Evolutionary conservation across 2,113 vertebrate species (phyloP).

Genomic region (Bubo blakistoni): DNA sequence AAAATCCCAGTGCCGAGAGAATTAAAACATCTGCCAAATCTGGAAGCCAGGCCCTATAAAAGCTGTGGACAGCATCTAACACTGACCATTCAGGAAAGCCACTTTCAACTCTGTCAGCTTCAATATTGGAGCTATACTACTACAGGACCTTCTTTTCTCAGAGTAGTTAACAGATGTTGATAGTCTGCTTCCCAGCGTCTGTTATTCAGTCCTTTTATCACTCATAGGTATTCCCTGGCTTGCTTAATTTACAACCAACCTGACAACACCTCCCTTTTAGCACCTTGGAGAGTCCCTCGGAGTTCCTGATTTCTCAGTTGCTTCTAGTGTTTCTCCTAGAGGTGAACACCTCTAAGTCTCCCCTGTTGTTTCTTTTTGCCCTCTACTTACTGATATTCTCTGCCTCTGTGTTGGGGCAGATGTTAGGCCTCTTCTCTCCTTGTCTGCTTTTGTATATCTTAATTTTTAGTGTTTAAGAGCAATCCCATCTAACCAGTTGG

Average conservation of each 20-base stretch:
- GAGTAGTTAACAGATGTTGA: not conserved
- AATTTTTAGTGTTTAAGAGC: not conserved
- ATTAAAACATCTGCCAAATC: not conserved
- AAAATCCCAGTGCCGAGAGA: not conserved
- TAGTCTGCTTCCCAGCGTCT: not conserved
- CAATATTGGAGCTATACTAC: rapidly evolving
- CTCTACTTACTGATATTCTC: not conserved
- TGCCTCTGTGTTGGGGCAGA: not conserved
- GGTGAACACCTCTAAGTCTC: not conserved
- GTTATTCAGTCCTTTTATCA: not conserved
- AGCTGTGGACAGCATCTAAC: not conserved
- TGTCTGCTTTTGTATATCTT: not conserved
- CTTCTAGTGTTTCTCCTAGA: not conserved
- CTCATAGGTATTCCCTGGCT: not conserved
- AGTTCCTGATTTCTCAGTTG: not conserved
- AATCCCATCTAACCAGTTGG: not conserved
- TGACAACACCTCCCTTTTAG: not conserved
- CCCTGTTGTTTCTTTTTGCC: not conserved
- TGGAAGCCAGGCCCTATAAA: not conserved
- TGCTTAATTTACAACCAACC: not conserved
- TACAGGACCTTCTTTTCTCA: not conserved
- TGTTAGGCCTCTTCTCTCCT: not conserved
- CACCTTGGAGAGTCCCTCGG: not conserved
- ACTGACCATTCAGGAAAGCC: not conserved
- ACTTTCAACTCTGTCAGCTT: not conserved